A percentile compares a stretch with the other conserved stretches of the same genome.
These are phyloP conservation scores for Drosophila miranda DNA, from an alignment of 1,140 invertebrate species.

Conservation along the genomic window DNA sequence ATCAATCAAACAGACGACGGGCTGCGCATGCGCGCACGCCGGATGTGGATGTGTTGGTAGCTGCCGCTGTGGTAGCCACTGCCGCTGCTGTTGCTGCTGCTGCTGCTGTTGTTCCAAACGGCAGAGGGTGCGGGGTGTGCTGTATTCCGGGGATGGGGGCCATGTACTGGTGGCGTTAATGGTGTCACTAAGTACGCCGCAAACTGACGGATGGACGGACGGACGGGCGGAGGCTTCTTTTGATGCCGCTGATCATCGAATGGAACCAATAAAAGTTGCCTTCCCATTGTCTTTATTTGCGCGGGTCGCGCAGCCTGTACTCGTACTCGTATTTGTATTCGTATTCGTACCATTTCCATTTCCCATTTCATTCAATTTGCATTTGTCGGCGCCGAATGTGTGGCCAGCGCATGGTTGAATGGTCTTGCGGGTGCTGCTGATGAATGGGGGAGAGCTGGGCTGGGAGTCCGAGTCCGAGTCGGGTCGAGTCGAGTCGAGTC, in stretches of 20 bases:
- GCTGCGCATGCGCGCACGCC: constrained; percentile 70
- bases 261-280: constrained; percentile 81
- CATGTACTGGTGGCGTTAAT: constrained; percentile 57
- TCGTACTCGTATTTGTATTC: constrained; percentile 25
- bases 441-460: neutral
- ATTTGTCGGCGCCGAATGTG: constrained; percentile 37
- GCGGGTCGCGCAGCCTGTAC: constrained; percentile 52
- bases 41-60: constrained; percentile 70
- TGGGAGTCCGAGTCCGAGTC: neutral
- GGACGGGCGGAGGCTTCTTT: constrained; percentile 39
- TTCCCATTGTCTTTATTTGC: constrained; percentile 78
- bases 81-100: constrained; percentile 18
- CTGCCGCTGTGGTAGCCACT: neutral
- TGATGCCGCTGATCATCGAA: constrained; percentile 75
- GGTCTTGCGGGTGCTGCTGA: constrained; percentile 54
- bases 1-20: constrained; percentile 69
- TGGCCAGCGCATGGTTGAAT: constrained; percentile 64
- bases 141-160: neutral
- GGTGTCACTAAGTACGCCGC: constrained; percentile 80
- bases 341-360: constrained; percentile 56
- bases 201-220: constrained; percentile 43
- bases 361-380: constrained; percentile 79
- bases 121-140: constrained; percentile 4
- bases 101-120: constrained; percentile 1
- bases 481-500: neutral